Evolutionary conservation across 2,888 invertebrate genomes (phyloP).

Genomic region (Rhogogaster chlorosoma): DNA sequence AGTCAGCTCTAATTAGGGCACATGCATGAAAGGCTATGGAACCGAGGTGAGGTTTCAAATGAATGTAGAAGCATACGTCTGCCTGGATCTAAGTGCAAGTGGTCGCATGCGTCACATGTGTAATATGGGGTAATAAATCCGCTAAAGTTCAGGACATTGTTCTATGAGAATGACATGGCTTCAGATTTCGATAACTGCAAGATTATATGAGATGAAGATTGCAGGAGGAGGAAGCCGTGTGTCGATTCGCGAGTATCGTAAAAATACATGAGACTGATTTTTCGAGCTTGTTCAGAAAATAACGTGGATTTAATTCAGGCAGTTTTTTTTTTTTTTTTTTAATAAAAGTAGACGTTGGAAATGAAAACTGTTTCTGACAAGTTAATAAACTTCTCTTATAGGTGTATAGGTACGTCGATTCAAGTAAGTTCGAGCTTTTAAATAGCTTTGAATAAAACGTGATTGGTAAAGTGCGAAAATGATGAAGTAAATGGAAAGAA

Average conservation of each 20-base stretch:
- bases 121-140: neutral
- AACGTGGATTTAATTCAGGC: neutral
- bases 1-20: conserved; percentile 1
- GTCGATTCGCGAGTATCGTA: neutral
- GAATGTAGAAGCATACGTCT: conserved; percentile 16
- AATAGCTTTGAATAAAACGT: neutral
- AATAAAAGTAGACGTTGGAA: neutral
- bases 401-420: neutral
- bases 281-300: neutral
- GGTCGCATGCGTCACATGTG: neutral
- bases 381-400: neutral
- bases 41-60: neutral
- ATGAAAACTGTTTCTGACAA: neutral
- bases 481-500: neutral
- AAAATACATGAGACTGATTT: neutral
- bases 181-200: neutral
- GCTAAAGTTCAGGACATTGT: neutral
- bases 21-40: conserved; percentile 12
- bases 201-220: neutral
- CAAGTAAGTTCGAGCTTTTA: neutral
- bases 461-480: neutral
- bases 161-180: neutral
- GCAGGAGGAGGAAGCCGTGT: neutral
- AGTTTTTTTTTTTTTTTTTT: too few relatives aligned
- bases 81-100: neutral